Base-by-base conservation (phyloP, 1,140 invertebrate genomes). In the Megalopta genalis region DNA sequence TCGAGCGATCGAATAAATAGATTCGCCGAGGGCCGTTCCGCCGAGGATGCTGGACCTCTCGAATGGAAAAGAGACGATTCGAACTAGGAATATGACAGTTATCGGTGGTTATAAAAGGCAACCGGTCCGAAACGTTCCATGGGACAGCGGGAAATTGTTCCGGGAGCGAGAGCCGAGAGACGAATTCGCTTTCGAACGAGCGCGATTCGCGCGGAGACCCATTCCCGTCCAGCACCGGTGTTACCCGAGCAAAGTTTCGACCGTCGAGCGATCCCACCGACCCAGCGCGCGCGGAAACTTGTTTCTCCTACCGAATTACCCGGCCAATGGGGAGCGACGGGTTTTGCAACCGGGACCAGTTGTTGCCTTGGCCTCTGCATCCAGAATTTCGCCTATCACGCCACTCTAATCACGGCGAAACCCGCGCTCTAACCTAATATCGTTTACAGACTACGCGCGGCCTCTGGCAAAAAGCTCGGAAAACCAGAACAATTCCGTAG, bases 291-390 rank as follows among this genome's bases (percentile, higher is more conserved):
- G n/a, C n/a, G n/a, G 21, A 70, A 80, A 46, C 67, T 80, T 80
- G 46, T 32, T 84, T 39, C 60, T 18, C 64, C 64, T 46, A 37
- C 57, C 23, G 52, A 84, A 80, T 83, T 83, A 83, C 68, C n/a
- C 14, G 37, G 39, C 77, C 63, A 6, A 60, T 5, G 60, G 62
- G 46, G 27, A 9, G 32, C 32, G 32, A 27, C 23, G n/a, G 49
- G 39, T 21, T 49, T 66, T 12, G 37, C 25, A 4, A 42, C 68
- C 1, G 32, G 25, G 10, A 10, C 54, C 59, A 32, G 39, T 62
- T 14, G 23, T 14, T 57, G 74, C 52, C 54, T 14, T 37, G 25
- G 16, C 21, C 37, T 65, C 63, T 32, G 32, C 46, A 18, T 37
- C 67, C 32, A 37, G 21, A 57, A 69, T 77, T 77, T 77, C 21